phyloP scores from a whole-genome alignment of 2,797 vertebrate species.

The Toxotes lorentzi region DNA sequence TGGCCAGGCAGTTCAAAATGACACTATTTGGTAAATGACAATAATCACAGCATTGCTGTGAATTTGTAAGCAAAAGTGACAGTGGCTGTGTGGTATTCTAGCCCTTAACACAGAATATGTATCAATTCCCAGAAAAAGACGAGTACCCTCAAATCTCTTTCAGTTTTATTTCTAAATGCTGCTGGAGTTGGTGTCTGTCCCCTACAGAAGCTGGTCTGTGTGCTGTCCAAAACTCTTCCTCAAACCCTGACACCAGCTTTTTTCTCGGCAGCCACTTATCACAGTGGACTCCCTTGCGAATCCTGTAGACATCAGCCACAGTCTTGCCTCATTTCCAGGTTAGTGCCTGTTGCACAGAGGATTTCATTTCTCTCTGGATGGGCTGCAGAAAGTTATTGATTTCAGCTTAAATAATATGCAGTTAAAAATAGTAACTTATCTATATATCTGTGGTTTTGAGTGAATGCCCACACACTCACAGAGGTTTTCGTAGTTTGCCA shows the following conservation, averaged over 20 bases:
- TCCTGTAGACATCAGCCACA: background rate
- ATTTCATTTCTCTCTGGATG: constrained; percentile 9
- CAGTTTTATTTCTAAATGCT: constrained; percentile 1
- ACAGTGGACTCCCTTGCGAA: background rate
- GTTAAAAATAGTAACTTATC: constrained; percentile 39
- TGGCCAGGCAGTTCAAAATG: too few species aligned
- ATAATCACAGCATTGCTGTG: background rate
- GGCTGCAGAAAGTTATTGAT: constrained; percentile 1
- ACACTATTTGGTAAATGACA: too few species aligned
- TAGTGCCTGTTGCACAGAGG: background rate
- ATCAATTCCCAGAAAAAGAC: background rate
- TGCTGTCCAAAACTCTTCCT: constrained; percentile 39
- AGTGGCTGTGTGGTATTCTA: background rate
- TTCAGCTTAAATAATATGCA: constrained; percentile 4
- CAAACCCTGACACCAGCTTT: constrained; percentile 32
- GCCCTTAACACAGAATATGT: background rate
- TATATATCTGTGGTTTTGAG: constrained; percentile 26
- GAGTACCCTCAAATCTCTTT: background rate
- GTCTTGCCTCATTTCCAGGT: constrained; percentile 11
- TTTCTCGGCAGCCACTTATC: constrained; percentile 34
- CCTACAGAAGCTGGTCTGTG: constrained; percentile 30
- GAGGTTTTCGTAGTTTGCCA: constrained; percentile 35
- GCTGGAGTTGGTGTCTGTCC: constrained; percentile 31
- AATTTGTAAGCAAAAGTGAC: background rate
- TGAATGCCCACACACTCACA: constrained; percentile 45